Percentiles rank a stretch among this genome's conserved stretches.
phyloP scores from a whole-genome alignment of 2,888 invertebrate species.

The Bombyx huttoni region DNA sequence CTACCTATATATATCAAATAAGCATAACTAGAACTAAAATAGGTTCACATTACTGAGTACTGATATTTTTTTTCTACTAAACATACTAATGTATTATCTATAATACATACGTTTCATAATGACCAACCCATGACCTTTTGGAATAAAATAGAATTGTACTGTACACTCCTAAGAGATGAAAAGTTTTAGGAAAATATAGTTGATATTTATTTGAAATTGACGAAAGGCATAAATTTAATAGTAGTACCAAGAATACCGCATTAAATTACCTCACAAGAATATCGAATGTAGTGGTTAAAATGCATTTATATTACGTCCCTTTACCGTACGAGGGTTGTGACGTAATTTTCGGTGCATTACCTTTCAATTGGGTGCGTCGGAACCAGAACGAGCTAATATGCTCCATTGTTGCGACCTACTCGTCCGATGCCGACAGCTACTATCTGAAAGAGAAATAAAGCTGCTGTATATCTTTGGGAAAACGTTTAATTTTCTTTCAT shows the following conservation, averaged over 20 bases:
- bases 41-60: too few species aligned
- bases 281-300: not conserved
- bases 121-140: too few species aligned
- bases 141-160: too few species aligned
- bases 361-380: constrained; percentile 36
- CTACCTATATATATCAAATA: too few species aligned
- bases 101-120: too few species aligned
- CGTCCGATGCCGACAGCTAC: constrained; percentile 34
- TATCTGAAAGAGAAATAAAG: constrained; percentile 28
- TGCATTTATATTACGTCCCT: not conserved
- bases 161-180: too few species aligned
- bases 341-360: constrained; percentile 17
- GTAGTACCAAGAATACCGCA: not conserved
- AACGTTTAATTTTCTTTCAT: not conserved
- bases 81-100: too few species aligned
- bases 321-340: not conserved
- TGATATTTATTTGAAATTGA: too few species aligned
- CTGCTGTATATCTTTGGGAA: not conserved
- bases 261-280: not conserved
- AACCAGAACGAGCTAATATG: constrained; percentile 26
- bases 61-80: too few species aligned
- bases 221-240: too few species aligned
- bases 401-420: constrained; percentile 36
- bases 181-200: too few species aligned
- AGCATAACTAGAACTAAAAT: too few species aligned